Evolutionary conservation across 2,888 invertebrate genomes (phyloP).

Genomic region (Sphaerophoria rueppellii): DNA sequence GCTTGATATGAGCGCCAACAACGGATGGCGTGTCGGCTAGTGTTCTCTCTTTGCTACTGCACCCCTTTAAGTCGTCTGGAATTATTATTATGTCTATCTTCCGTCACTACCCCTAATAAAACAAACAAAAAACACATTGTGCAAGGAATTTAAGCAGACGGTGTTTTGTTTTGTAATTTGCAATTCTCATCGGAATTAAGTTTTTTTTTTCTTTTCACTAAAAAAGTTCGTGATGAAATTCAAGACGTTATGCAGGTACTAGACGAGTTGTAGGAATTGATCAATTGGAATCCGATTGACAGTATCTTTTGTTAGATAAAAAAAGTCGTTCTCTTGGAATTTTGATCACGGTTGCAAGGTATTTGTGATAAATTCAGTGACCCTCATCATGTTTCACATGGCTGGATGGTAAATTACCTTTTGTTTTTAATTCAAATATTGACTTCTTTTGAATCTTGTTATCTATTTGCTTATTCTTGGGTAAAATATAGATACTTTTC

Average conservation of each 20-base stretch:
- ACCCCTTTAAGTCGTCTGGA: constrained; percentile 57
- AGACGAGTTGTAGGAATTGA: neutral
- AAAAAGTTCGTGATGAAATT: constrained; percentile 24
- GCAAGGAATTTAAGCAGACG: neutral
- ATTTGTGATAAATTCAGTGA: too few species aligned
- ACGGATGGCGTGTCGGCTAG: constrained; percentile 20
- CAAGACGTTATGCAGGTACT: constrained; percentile 7
- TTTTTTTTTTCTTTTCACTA: neutral
- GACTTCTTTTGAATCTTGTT: too few species aligned
- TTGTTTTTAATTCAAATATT: too few species aligned
- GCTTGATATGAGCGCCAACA: constrained; percentile 42
- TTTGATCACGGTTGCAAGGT: constrained; percentile 18
- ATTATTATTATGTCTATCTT: constrained; percentile 5
- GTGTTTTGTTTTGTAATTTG: constrained; percentile 27
- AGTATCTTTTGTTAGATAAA: constrained; percentile 4
- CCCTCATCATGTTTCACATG: too few species aligned
- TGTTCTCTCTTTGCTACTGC: constrained; percentile 48
- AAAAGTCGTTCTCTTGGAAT: constrained; percentile 18
- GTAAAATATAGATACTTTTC: too few species aligned
- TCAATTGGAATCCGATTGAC: constrained; percentile 36
- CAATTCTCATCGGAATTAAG: constrained; percentile 26
- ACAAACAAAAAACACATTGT: neutral
- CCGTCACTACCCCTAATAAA: constrained; percentile 26
- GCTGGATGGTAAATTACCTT: too few species aligned
- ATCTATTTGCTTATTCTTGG: too few species aligned